A percentile compares a stretch with the other conserved stretches of the same genome.
Conservation (phyloP, 2,888 invertebrate species). For the Pinctada fucata region DNA sequence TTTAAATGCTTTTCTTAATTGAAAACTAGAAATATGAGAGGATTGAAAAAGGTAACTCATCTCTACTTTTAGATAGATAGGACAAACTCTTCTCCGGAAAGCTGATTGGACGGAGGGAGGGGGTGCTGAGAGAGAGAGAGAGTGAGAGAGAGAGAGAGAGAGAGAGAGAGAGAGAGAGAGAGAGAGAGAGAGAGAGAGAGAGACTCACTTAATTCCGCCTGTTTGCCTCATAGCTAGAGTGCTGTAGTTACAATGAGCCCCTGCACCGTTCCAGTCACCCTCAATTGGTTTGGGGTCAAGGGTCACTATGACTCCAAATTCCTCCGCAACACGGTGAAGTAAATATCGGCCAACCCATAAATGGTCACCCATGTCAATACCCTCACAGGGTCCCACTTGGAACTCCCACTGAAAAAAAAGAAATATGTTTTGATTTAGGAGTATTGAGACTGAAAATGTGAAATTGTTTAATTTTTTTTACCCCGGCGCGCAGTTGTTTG, state of each 20-base stretch:
- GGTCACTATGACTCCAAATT: slow-evolving; percentile 78
- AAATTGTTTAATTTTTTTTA: too few relatives aligned
- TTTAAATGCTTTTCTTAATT: neutral
- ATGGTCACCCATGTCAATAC: slow-evolving; percentile 82
- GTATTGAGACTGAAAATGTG: too few relatives aligned
- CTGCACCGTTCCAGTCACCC: slow-evolving; percentile 81
- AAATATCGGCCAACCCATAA: slow-evolving; percentile 79
- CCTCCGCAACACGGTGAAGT: slow-evolving; percentile 78
- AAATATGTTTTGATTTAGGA: neutral
- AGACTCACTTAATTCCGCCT: slow-evolving; percentile 71
- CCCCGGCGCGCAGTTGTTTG: too few relatives aligned
- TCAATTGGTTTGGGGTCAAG: slow-evolving; percentile 79
- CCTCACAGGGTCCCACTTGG: slow-evolving; percentile 94
- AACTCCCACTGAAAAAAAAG: slow-evolving; percentile 75
- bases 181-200: slow-evolving; percentile 15
- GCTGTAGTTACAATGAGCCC: slow-evolving; percentile 97
- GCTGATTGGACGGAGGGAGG: neutral
- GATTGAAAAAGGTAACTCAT: too few relatives aligned
- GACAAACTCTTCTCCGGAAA: neutral
- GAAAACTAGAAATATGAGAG: neutral
- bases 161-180: slow-evolving; percentile 23
- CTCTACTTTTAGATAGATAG: too few relatives aligned
- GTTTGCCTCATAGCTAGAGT: slow-evolving; percentile 91
- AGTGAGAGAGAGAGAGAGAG: slow-evolving; percentile 11
- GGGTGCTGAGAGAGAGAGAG: neutral